Base-by-base conservation (phyloP, 2,797 vertebrate genomes). In the Atherinosoma microstoma region DNA sequence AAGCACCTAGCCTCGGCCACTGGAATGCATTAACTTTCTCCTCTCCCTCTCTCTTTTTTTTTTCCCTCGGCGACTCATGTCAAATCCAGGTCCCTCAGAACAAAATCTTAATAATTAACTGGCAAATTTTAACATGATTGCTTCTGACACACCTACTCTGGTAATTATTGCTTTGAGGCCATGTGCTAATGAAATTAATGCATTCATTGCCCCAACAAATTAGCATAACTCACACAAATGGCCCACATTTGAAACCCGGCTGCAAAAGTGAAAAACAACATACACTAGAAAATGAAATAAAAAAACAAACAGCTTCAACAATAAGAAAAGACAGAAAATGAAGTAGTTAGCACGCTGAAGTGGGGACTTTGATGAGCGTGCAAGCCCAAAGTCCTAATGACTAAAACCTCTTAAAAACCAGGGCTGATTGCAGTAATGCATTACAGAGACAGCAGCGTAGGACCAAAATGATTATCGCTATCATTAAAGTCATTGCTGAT, bases 131-230 rank as follows among this genome's bases (percentile, higher is more conserved):
- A 97, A 97, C 96, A 97, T 98, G 97, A 98, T 99, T 93, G 79
- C 94, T 97, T 97, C 95, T 98, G 98, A 99, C 98, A 98, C 97
- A 99, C 98, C 98, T 99, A 98, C 97, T 97, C 96, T 97, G 96
- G 96, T 99, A 98, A 99, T 99, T 98, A 98, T 95, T 97, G 98
- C 98, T 99, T 97, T 97, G 95, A 98, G 98, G 98, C 96, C 96
- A 97, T 97, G 97, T 97, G 96, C 97, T 99, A 98, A 99, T 98
- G 97, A 98, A 98, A 99, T 97, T 97, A 98, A 99, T 97, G 97
- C 96, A 98, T 98, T 97, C 96, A 94, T 97, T 99, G 97, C 97
- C 97, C 96, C 96, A 97, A 97, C 97, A 97, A 96, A 99, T 99
- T 99, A 99, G 95, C 97, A 98, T 98, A 98, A 97, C 96, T 97